phyloP scores from a whole-genome alignment of 2,797 vertebrate species.

The Enteromius thamalakanensis region DNA sequence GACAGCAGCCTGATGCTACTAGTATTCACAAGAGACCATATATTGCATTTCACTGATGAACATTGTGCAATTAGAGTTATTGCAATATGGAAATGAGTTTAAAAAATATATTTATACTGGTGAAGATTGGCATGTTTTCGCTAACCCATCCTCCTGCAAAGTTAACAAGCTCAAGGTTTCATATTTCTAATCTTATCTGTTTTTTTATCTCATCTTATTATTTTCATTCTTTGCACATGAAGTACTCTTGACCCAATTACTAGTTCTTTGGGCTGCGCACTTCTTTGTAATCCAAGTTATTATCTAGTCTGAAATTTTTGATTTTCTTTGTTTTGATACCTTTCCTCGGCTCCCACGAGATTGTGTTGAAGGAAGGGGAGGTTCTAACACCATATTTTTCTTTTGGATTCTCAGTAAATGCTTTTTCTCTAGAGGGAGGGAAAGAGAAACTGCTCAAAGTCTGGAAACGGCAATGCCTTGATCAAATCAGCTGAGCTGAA shows the following conservation, averaged over 20 bases:
- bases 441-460: slow-evolving; percentile 38
- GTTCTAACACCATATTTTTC: slow-evolving; percentile 62
- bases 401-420: slow-evolving; percentile 64
- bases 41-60: neutral
- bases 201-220: slow-evolving; percentile 43
- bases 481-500: slow-evolving; percentile 54
- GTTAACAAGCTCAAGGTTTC: slow-evolving; percentile 41
- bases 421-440: slow-evolving; percentile 56
- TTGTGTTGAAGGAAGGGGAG: slow-evolving; percentile 42
- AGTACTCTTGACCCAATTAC: slow-evolving; percentile 74
- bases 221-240: slow-evolving; percentile 39
- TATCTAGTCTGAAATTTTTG: slow-evolving; percentile 65
- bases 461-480: slow-evolving; percentile 63
- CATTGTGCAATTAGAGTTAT: neutral
- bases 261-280: slow-evolving; percentile 68
- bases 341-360: slow-evolving; percentile 70
- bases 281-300: slow-evolving; percentile 63
- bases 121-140: neutral
- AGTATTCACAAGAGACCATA: slow-evolving; percentile 48
- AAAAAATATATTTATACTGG: neutral
- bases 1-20: slow-evolving; percentile 66
- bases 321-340: slow-evolving; percentile 74
- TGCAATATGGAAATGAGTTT: neutral
- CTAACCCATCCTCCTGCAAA: slow-evolving; percentile 29
- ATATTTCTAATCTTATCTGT: slow-evolving; percentile 43